phyloP scores from a whole-genome alignment of 2,113 vertebrate species.

The Ptychochromis oligacanthus region DNA sequence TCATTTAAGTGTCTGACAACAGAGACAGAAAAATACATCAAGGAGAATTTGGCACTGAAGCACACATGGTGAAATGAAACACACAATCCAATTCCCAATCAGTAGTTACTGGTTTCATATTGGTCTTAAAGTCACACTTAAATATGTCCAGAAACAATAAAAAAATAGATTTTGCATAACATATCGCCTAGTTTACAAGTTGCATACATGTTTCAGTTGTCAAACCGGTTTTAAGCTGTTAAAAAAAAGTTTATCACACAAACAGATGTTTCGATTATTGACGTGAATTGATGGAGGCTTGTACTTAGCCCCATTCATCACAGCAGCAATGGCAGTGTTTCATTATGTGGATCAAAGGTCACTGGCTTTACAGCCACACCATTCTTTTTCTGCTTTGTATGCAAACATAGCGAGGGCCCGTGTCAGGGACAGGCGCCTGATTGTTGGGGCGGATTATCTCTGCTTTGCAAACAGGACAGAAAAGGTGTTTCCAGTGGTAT shows the following conservation, averaged over 20 bases:
- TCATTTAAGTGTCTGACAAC: neutral
- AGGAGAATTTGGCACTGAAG: neutral
- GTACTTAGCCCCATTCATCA: slow-evolving; percentile 21
- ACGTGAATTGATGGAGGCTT: slow-evolving; percentile 12
- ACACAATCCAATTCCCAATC: neutral
- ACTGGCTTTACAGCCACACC: slow-evolving; percentile 59
- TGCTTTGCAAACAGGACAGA: slow-evolving; percentile 51
- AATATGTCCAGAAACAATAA: neutral
- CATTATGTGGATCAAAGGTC: slow-evolving; percentile 70
- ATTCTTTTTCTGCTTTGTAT: slow-evolving; percentile 74
- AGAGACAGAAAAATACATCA: neutral
- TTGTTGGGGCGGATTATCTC: slow-evolving; percentile 67
- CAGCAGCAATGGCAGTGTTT: slow-evolving; percentile 16
- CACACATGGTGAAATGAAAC: neutral
- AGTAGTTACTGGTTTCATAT: neutral
- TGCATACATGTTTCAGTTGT: neutral
- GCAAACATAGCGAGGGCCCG: slow-evolving; percentile 62
- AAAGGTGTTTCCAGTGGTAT: slow-evolving; percentile 31
- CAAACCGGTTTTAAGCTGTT: neutral
- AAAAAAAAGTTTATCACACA: neutral
- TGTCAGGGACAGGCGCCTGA: slow-evolving; percentile 57
- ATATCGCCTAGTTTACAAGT: neutral
- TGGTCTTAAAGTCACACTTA: neutral
- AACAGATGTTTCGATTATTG: slow-evolving; percentile 26
- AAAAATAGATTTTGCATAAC: neutral